Evolutionary conservation across 2,888 invertebrate genomes (phyloP).

Genomic region (Drosophila conformis): DNA sequence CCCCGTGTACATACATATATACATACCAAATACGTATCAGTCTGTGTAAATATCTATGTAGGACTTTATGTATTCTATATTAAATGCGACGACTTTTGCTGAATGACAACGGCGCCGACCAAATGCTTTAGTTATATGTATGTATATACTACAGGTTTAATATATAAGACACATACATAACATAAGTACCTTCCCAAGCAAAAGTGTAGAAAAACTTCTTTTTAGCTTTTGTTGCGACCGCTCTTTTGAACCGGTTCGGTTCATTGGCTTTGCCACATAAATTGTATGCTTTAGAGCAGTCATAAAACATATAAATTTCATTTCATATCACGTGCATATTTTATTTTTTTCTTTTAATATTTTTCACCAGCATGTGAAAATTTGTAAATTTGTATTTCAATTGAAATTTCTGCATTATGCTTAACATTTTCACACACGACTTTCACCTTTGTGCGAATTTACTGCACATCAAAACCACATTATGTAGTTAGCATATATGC

Average conservation of each 20-base stretch:
- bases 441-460: constrained; percentile 55
- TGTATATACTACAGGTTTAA: constrained; percentile 6
- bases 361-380: constrained; percentile 38
- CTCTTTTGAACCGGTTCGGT: constrained; percentile 26
- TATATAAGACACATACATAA: constrained; percentile 2
- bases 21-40: background rate
- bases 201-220: constrained; percentile 1
- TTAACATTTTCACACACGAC: constrained; percentile 24
- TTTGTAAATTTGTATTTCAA: constrained; percentile 37
- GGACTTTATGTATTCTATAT: constrained; percentile 21
- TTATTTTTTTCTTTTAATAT: background rate
- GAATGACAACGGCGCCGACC: constrained; percentile 75
- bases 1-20: constrained; percentile 22
- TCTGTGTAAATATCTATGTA: constrained; percentile 23
- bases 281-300: constrained; percentile 8
- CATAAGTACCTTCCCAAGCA: constrained; percentile 15
- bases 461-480: constrained; percentile 24
- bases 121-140: constrained; percentile 30
- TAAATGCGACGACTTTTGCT: constrained; percentile 58
- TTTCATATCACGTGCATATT: constrained; percentile 25
- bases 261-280: constrained; percentile 19
- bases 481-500: constrained; percentile 14
- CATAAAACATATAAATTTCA: constrained; percentile 18
- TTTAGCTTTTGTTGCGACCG: background rate
- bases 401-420: constrained; percentile 45